Evolutionary conservation across 2,888 invertebrate species (phyloP).

Genomic region (Cyrtodaria siliqua): DNA sequence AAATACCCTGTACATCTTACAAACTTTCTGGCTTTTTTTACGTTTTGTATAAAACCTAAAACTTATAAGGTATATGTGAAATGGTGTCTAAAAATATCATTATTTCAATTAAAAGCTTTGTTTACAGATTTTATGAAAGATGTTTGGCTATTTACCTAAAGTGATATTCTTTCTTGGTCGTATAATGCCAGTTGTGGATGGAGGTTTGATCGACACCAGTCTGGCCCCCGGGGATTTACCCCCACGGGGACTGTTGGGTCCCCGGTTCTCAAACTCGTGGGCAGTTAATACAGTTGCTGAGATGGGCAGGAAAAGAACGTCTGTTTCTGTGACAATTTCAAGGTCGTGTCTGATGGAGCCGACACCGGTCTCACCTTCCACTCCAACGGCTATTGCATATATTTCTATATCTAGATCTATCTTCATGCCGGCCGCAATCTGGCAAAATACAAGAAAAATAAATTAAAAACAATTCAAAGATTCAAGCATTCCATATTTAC

Average conservation of each 20-base stretch:
- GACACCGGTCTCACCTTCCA: slow-evolving; percentile 81
- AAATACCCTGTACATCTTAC: no score
- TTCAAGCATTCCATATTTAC: no score
- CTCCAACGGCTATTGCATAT: slow-evolving; percentile 85
- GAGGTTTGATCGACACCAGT: slow-evolving; percentile 80
- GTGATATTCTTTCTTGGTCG: slow-evolving; percentile 76
- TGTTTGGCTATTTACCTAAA: no score
- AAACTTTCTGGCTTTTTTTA: no score
- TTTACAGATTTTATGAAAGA: no score
- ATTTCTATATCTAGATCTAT: slow-evolving; percentile 82
- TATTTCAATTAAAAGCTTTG: no score
- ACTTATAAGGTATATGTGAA: no score
- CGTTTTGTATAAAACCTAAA: no score
- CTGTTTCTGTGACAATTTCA: slow-evolving; percentile 85
- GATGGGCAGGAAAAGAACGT: slow-evolving; percentile 83
- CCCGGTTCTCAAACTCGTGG: slow-evolving; percentile 80
- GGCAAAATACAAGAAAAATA: slow-evolving; percentile 50
- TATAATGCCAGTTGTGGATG: slow-evolving; percentile 82
- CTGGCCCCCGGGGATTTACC: slow-evolving; percentile 77
- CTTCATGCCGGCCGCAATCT: slow-evolving; percentile 86
- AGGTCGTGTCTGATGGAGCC: slow-evolving; percentile 82
- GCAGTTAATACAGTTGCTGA: slow-evolving; percentile 83
- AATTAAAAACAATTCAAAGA: no score
- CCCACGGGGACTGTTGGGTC: slow-evolving; percentile 68
- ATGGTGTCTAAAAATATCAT: no score